Percentiles rank a stretch among this genome's conserved stretches.
phyloP scores from a whole-genome alignment of 2,888 invertebrate genomes.

The Agrypnus murinus region DNA sequence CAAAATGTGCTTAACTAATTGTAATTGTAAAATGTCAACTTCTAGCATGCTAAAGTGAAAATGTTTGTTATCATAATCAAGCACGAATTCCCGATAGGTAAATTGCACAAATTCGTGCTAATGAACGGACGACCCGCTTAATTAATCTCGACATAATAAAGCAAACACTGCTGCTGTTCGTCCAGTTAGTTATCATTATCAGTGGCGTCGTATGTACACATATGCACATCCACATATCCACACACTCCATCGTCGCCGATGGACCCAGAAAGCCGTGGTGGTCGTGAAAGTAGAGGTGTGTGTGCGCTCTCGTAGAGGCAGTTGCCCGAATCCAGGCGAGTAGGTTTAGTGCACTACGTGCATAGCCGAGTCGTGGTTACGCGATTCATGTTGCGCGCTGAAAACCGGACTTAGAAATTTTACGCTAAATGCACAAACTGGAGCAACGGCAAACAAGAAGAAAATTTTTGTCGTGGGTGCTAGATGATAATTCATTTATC shows the following conservation, averaged over 20 bases:
- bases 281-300: conserved; percentile 61
- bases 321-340: conserved; percentile 55
- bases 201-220: conserved; percentile 39
- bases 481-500: neutral
- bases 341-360: conserved; percentile 68
- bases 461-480: conserved; percentile 23
- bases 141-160: conserved; percentile 36
- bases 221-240: neutral
- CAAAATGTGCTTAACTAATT: too few species aligned
- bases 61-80: neutral
- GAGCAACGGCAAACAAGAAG: conserved; percentile 31
- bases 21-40: too few species aligned
- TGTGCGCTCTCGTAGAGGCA: conserved; percentile 54
- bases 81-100: neutral
- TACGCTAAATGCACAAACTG: conserved; percentile 38
- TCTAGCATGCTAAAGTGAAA: too few species aligned
- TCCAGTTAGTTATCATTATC: conserved; percentile 46
- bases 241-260: conserved; percentile 31
- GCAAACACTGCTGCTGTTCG: conserved; percentile 18
- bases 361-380: conserved; percentile 36
- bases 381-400: conserved; percentile 26
- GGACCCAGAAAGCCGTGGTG: conserved; percentile 49
- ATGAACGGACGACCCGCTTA: conserved; percentile 29
- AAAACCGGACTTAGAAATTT: conserved; percentile 29
- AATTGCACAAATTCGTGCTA: conserved; percentile 25